phyloP scores from a whole-genome alignment of 37 sponge, comb jelly and placozoan species.

The Amphimedon queenslandica region DNA sequence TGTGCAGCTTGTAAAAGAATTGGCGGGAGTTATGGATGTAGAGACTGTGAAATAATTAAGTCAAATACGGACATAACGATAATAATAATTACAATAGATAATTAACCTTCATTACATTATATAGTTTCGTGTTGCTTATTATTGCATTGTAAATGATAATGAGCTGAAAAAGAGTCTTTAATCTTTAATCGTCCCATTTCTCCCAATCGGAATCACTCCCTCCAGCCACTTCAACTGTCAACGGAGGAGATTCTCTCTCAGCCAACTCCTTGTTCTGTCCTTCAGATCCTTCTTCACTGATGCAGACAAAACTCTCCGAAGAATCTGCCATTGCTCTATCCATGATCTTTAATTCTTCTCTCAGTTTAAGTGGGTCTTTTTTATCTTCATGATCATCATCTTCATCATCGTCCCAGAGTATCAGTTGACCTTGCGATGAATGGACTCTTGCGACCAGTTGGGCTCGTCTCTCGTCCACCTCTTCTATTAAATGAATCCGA shows the following conservation, averaged over 20 bases:
- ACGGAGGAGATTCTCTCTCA: not conserved
- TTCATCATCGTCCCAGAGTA: conserved; percentile 64
- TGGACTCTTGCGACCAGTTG: conserved; percentile 60
- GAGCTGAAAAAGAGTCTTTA: no score
- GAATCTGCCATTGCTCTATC: conserved; percentile 7
- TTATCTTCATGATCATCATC: not conserved
- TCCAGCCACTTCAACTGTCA: not conserved
- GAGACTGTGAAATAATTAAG: not conserved
- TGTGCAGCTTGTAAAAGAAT: not conserved
- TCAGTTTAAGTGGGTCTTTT: not conserved
- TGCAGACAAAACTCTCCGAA: conserved; percentile 64
- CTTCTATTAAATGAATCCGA: conserved; percentile 27
- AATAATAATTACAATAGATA: no score
- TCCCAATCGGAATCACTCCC: conserved; percentile 50
- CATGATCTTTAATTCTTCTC: not conserved
- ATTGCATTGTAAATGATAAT: no score
- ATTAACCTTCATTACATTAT: no score
- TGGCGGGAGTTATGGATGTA: not conserved
- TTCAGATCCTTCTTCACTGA: conserved; percentile 38
- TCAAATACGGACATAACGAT: no score
- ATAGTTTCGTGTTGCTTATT: no score
- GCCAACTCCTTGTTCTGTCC: not conserved
- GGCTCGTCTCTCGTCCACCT: conserved; percentile 54
- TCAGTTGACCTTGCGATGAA: conserved; percentile 14
- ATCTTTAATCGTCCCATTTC: conserved; percentile 55